Evolutionary conservation across 1,140 invertebrate genomes (phyloP), one percentile per base, ranked within the genome.

Genomic region (Ceratoteleas bidentatus): DNA sequence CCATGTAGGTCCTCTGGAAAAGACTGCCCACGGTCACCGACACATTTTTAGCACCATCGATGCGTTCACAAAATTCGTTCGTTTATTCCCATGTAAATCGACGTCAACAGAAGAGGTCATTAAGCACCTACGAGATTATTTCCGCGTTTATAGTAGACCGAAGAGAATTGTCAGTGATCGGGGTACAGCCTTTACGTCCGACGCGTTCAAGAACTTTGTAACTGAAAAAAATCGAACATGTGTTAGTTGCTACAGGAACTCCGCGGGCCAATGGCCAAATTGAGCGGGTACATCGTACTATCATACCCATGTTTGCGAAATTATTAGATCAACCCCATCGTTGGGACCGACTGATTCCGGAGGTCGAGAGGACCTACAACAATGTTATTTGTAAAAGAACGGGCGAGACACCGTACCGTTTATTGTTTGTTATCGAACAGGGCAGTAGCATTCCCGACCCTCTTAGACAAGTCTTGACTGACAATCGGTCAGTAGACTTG

Each of bases 191-290:
- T 40, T 40, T 6, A 40, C 38, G 8, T 40, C 38, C 8, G 38
- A 40, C 3, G 13, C 33, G 9, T 84, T 82, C 24, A 36, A 54
- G 6, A 16, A 33, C 5, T 84, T 83, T 40, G 0, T 77, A 0
- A 38, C 2, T 76, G 24, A 70, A 77, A 13, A 32, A 2, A 2
- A 60, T 84, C 1, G 36, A 61, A 14, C 81, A 79, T 4, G 58
- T 80, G 5, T 24, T 81, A 16, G 69, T 84, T 2, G 84, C 81
- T 0, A 66, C 68, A 6, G 84, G 80, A 0, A 84, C 72, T 0
- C 88, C 87, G 0, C 73, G 81, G 16, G 77, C 87, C 3, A 90
- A 89, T 57, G 88, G 86, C 10, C 77, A 89, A 36, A 72, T 86
- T 1, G 87, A 90, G 49, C 68, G 85, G 0, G 74, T 87, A 13